Base-by-base conservation (phyloP, 2,888 invertebrate genomes). In the Margaritifera margaritifera region DNA sequence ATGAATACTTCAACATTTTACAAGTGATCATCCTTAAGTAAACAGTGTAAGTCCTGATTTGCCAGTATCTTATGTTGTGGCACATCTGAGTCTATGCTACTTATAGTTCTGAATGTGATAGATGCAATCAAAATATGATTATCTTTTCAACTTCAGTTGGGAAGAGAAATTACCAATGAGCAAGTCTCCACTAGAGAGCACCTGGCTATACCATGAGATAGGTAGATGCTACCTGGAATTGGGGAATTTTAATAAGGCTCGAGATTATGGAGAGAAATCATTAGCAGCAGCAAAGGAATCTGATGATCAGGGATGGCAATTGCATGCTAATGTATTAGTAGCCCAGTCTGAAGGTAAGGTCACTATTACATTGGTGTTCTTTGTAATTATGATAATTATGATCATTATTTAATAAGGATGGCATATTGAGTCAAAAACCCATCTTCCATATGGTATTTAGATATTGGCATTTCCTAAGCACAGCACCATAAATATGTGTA, bases 121-220 rank as follows among this genome's bases (percentile, higher is more conserved):
- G 42, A 42, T 42, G 42, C 42, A 42, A 15, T 8, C 11, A 42
- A 42, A 42, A 42, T 42, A 42, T 42, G 42, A 4, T 42, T 42
- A 15, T 42, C 42, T 6, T 56, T 64, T 57, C 24, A 25, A 24
- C 65, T 69, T 11, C 73, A 88, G 88, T 20, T 90, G 90, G 89
- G 87, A 88, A 80, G 79, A 86, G 63, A 89, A 90, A 68, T 71
- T 90, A 42, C 88, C 89, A 5, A 73, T 88, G 67, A 88, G 88
- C 64, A 88, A 89, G 79, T 86, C 89, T 31, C 78, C 88, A 0
- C 71, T 90, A 53, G 91, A 91, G 74, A 86, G 86, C 58, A 88
- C 90, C 1, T 91, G 91, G 89, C 77, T 91, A n/a, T 89, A 86
- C 75, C 91, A 91, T 78, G 91, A 91, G 79, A 90, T 91, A 58